Conservation (phyloP, 2,113 vertebrate species). For the Sander lucioperca region DNA sequence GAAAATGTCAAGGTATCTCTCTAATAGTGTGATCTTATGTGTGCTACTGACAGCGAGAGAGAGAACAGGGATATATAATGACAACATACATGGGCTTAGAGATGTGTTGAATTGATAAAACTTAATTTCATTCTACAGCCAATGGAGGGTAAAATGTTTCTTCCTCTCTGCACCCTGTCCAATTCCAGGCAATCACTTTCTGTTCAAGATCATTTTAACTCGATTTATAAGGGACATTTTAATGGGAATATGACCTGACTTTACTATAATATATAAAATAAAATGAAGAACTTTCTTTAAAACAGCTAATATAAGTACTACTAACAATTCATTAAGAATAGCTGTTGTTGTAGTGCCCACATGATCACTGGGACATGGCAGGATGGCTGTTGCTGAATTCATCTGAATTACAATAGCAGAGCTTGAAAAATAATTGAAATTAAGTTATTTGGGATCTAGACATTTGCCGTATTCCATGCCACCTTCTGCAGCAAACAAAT, state of each 20-base stretch:
- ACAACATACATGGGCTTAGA: neutral
- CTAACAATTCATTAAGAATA: slow-evolving; percentile 9
- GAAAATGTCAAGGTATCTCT: slow-evolving; percentile 7
- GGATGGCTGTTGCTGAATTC: neutral
- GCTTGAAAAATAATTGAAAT: slow-evolving; percentile 15
- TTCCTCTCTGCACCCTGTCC: slow-evolving; percentile 5
- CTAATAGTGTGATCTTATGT: slow-evolving; percentile 7
- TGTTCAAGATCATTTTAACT: slow-evolving; percentile 6
- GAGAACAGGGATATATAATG: neutral
- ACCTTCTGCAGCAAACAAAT: slow-evolving; percentile 36
- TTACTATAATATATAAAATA: neutral
- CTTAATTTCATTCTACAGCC: slow-evolving; percentile 9
- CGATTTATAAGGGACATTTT: neutral
- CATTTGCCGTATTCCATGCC: slow-evolving; percentile 15
- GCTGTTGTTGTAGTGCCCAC: neutral
- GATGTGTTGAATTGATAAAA: neutral
- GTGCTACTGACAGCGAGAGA: neutral
- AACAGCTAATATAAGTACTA: neutral
- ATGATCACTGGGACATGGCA: neutral
- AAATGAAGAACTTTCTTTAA: neutral
- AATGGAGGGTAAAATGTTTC: slow-evolving; percentile 8
- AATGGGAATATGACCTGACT: neutral
- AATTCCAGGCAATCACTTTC: slow-evolving; percentile 18
- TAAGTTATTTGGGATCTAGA: slow-evolving; percentile 25
- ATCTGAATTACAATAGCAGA: slow-evolving; percentile 15